Base-by-base conservation (phyloP, 2,113 vertebrate genomes). In the Passer domesticus region DNA sequence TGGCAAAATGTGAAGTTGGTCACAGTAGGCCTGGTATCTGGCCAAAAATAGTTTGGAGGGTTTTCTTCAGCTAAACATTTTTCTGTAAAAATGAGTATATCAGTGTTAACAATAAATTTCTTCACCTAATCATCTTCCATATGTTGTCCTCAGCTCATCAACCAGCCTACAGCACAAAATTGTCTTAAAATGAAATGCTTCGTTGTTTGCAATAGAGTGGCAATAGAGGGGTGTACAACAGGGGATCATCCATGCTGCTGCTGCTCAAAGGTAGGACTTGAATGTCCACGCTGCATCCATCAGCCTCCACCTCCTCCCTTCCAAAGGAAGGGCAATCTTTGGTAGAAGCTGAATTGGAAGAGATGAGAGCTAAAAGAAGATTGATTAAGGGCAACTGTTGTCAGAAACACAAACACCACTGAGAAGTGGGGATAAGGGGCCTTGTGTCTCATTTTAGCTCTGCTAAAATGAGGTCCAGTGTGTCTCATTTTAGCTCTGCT, bases 1-100 rank as follows among this genome's bases (percentile, higher is more conserved):
- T 98, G 97, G 94, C 99, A 99, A 7, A 96, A 95, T 14, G 97
- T 94, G 60, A 18, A 74, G 67, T 95, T 91, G 11, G 97, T 98
- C 39, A 97, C 79, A 19, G 95, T 98, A 2, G 99, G 98, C 68
- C 83, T 66, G 72, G 94, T 98, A 87, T 97, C 91, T 17, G 98
- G 98, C 99, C 99, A 99, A 15, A 62, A 83, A 62, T 98, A 99
- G 43, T 98, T 98, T 10, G 96, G 77, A 41, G 98, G 98, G 2
- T 94, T 81, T 92, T 99, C 98, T 49, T 98, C 94, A 3, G 58
- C 69, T 4, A 64, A 88, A 96, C 99, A 99, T 69, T 97, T 95
- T 83, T 97, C 99, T 99, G 55, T 15, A 92, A 96, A 79, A 92
- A 90, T 13, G 47, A 90, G 33, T 41, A 15, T 46, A 43, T 30